Evolutionary conservation across 2,113 vertebrate species (phyloP).

Genomic region (Pardalotus punctatus): DNA sequence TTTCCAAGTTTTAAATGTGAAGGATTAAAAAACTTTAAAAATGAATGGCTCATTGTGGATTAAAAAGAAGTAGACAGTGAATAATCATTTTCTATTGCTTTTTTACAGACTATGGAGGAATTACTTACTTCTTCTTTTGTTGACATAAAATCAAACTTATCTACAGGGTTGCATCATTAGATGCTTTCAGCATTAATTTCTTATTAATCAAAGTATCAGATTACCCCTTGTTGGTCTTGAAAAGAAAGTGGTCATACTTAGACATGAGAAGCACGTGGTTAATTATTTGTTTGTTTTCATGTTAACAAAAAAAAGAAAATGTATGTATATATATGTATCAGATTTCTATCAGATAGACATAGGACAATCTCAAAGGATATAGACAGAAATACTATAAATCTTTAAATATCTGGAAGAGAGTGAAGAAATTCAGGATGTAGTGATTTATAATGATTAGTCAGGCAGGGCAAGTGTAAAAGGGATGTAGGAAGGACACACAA

Average conservation of each 20-base stretch:
- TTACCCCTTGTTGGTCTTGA: not conserved
- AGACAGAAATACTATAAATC: not conserved
- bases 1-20: not conserved
- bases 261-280: not conserved
- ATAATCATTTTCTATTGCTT: not conserved
- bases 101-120: not conserved
- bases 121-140: not conserved
- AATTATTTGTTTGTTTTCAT: not conserved
- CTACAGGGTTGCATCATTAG: not conserved
- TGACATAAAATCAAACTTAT: not conserved
- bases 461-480: not conserved
- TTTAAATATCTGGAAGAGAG: not conserved
- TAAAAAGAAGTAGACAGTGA: not conserved
- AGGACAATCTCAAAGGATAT: not conserved
- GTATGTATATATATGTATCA: not conserved
- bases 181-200: not conserved
- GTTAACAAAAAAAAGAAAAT: not conserved
- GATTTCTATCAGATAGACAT: not conserved
- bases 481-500: not conserved
- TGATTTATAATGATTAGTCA: not conserved
- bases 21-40: not conserved
- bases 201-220: not conserved
- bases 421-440: not conserved
- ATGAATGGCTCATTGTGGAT: not conserved
- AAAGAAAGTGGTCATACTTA: not conserved